These are phyloP conservation scores for Cariama cristata DNA, from an alignment of 2,113 vertebrate genomes.

Conservation along the genomic window DNA sequence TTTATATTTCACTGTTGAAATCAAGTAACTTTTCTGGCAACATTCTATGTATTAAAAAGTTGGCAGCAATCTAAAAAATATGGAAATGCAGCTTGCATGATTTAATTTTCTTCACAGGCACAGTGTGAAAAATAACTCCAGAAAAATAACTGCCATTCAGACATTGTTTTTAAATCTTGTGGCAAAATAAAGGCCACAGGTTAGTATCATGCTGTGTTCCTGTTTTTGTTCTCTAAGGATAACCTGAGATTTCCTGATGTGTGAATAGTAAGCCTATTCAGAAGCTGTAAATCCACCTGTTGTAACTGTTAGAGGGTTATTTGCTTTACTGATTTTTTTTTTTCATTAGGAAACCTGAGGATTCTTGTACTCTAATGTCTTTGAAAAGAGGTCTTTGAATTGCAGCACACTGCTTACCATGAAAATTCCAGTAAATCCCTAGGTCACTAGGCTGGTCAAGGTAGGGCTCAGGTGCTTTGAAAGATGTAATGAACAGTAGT, in stretches of 20 bases:
- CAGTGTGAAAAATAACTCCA: background rate
- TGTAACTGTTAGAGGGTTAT: constrained; percentile 73
- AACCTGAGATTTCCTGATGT: constrained; percentile 68
- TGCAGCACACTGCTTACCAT: constrained; percentile 25
- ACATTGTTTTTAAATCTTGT: constrained; percentile 45
- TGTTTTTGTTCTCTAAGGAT: constrained; percentile 67
- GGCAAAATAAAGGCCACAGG: constrained; percentile 38
- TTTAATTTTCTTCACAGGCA: constrained; percentile 25
- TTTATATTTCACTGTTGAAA: constrained; percentile 20
- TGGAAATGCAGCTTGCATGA: constrained; percentile 15
- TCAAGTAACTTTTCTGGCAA: background rate
- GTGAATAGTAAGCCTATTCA: constrained; percentile 82
- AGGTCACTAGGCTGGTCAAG: background rate
- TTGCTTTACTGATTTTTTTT: constrained; percentile 81
- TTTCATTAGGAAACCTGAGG: constrained; percentile 81
- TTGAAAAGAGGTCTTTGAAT: constrained; percentile 69
- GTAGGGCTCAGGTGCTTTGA: background rate
- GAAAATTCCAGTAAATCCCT: constrained; percentile 57
- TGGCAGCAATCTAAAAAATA: constrained; percentile 22
- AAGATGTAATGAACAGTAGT: background rate
- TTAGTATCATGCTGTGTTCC: constrained; percentile 54
- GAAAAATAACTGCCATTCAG: constrained; percentile 49
- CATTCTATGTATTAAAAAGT: background rate
- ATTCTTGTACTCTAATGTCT: constrained; percentile 65
- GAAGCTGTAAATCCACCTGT: constrained; percentile 76